Base-by-base conservation (phyloP, 2,888 invertebrate species). In the Cepaea hortensis region DNA sequence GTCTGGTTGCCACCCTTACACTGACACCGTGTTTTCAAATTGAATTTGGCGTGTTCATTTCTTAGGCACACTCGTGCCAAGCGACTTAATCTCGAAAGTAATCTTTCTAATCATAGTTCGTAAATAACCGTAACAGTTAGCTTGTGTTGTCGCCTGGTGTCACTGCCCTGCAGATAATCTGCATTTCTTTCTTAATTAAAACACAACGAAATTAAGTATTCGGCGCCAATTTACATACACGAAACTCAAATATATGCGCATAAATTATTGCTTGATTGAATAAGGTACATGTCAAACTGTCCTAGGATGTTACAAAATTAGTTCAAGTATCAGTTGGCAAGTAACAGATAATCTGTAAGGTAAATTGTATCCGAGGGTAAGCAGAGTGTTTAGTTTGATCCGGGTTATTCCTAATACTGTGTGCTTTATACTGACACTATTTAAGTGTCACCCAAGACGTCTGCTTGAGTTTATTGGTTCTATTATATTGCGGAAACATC, bases 221-320 rank as follows among this genome's bases (percentile, higher is more conserved):
- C 77, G 55, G 61, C 6, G 23, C 23, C n/a, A 77, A 55, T 77
- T 77, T 77, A 61, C 61, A 77, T 77, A 61, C 20, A 15, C n/a
- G 61, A n/a, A 23, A n/a, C 55, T 77, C n/a, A 77, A 18, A 46
- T 77, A 61, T 61, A 61, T 55, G 15, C 61, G 77, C 77, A 77
- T 77, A 77, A 55, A 77, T 77, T 55, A 77, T 61, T 61, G n/a
- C 55, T 23, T 61, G 50, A 77, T 77, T 55, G 11, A 77, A 77
- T 11, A 50, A 75, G 75, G 48, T 48, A 50, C 75, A 75, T 50
- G 75, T 15, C 75, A 75, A 11, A 18, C 18, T 6, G 75, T 2
- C 3, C 6, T 75, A 3, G 15, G 48, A 18, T 75, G 3, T 5
- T 50, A 6, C 75, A 75, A 48, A 75, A 20, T 75, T 75, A 50